Evolutionary conservation across 2,888 invertebrate genomes (phyloP), one percentile per base, ranked within the genome.

Genomic region (Dolichopus griseipennis): DNA sequence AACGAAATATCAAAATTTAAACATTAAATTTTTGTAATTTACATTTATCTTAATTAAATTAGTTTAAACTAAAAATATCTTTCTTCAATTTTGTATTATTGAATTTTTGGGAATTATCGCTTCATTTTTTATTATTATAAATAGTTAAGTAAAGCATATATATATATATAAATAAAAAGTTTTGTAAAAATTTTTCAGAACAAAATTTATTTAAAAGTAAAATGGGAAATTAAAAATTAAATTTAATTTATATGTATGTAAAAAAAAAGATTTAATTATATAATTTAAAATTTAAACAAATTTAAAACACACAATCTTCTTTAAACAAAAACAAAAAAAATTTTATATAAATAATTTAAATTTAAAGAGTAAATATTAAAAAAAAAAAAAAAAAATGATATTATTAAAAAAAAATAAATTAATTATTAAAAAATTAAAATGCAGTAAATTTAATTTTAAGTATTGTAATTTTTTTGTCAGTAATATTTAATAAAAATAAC

Each of bases 381-480:
- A 18, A n/a, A 5, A 52, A 41, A 41, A 41, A 41, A 41, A 9
- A 18, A 52, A 12, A 52, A 12, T 52, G 52, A 52, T 52, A 52
- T 52, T 52, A 52, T 52, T 18, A 18, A 18, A 52, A 52, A 52
- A 7, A 18, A 52, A 18, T 52, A 52, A 52, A 52, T 52, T 52
- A 52, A 52, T 52, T 52, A 52, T 52, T n/a, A n/a, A 18, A 52
- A 52, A 52, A 12, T 52, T 37, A 37, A 52, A 52, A 52, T 18
- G 52, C 52, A 52, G 52, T 52, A 52, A 52, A 52, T 52, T 52
- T 52, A 52, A 52, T 52, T 52, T 52, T 52, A 52, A 52, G 52
- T 52, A 52, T 18, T 52, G 52, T 52, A 52, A 52, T 52, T 52
- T 52, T 52, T 52, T 52, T 52, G 52, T 52, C 52, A 18, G 52